Base-by-base conservation (phyloP, 2,113 vertebrate species). In the Poeciliopsis prolifica region DNA sequence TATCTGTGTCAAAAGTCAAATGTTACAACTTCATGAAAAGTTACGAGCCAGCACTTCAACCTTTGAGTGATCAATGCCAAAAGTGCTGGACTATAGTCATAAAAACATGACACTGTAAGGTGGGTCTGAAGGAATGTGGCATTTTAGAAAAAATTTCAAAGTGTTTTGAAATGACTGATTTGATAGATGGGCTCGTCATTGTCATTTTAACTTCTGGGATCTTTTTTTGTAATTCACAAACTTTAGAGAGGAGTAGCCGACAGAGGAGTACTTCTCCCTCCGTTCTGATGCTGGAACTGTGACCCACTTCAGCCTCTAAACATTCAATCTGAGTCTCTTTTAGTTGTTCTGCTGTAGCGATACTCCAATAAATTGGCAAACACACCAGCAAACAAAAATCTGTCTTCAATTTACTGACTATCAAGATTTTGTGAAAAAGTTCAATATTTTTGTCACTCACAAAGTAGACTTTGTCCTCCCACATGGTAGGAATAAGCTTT, bases 231-330 rank as follows among this genome's bases (percentile, higher is more conserved):
- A 22, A 0, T 19, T 28, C 3, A n/a, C 65, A 0, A 1, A 60
- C 64, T 65, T 48, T 0, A 65, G 60, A 77, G 76, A 35, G 33
- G 7, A 35, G 33, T 8, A 35, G 33, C 33, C 7, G 33, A 35
- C 64, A 70, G 82, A 29, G 64, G 82, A 29, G 64, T 51, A 74
- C 72, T 33, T 0, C 35, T 75, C 82, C 81, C 73, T 62, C 51
- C 64, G 40, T 73, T 74, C 42, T 19, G 70, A 74, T 5, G 7
- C 64, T 69, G 58, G 22, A 68, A 61, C 64, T 66, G 61, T 73
- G 81, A 78, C 13, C 10, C 73, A 69, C 65, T 64, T 82, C 63
- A 69, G 74, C 68, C 64, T 82, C 44, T 28, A 75, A 70, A 51
- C 30, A 19, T 68, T 48, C 7, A 37, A 0, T 54, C 22, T 24